These are phyloP conservation scores for Scartelaos histophorus DNA, from an alignment of 2,113 vertebrate species.

Conservation along the genomic window DNA sequence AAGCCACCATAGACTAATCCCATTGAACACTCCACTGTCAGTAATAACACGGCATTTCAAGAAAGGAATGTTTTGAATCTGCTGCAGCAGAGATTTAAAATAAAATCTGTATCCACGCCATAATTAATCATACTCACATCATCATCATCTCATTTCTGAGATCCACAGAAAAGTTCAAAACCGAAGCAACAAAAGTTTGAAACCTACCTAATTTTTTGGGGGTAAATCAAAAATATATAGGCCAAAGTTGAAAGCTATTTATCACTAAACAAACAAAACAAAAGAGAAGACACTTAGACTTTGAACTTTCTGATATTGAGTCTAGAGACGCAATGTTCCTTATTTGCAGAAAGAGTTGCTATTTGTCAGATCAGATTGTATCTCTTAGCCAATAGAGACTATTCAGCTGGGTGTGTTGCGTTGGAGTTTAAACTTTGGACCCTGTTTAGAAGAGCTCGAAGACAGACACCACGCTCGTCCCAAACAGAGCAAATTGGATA, in stretches of 20 bases:
- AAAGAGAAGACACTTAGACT: conserved; percentile 43
- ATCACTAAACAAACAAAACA: conserved; percentile 47
- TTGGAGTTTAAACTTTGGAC: conserved; percentile 78
- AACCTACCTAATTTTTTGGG: not conserved
- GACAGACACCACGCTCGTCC: conserved; percentile 12
- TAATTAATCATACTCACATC: not conserved
- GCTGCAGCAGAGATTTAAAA: too few relatives aligned
- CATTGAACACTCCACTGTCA: too few relatives aligned
- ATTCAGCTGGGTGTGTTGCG: conserved; percentile 62
- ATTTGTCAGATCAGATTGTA: conserved; percentile 44
- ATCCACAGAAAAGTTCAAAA: not conserved
- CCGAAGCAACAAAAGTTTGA: not conserved
- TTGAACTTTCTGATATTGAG: conserved; percentile 48
- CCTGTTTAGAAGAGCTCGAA: conserved; percentile 35
- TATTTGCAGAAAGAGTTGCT: conserved; percentile 24
- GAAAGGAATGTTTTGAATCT: too few relatives aligned
- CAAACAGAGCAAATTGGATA: conserved; percentile 22
- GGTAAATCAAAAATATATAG: conserved; percentile 10
- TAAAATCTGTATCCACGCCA: not conserved
- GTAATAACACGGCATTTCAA: too few relatives aligned
- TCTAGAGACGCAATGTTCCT: conserved; percentile 34
- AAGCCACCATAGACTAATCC: too few relatives aligned
- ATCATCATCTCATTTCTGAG: not conserved
- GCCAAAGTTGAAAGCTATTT: conserved; percentile 51
- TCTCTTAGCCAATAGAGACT: conserved; percentile 51